These are phyloP conservation scores for Prionace glauca DNA, from an alignment of 2,797 vertebrate genomes.

Conservation along the genomic window DNA sequence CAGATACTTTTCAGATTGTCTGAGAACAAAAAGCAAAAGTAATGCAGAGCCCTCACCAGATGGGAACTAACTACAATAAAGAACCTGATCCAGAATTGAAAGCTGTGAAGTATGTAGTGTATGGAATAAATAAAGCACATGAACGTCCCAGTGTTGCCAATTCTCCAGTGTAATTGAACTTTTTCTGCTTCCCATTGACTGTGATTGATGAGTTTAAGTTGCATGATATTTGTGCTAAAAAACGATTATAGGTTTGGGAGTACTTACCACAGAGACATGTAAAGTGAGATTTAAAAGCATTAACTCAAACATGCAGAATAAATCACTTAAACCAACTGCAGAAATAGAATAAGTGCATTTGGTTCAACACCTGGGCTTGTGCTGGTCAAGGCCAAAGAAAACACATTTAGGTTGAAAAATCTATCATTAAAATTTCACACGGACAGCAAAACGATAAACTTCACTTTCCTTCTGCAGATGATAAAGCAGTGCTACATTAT, in stretches of 20 bases:
- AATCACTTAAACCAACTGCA: not conserved
- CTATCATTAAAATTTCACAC: constrained; percentile 3
- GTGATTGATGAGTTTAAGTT: constrained; percentile 3
- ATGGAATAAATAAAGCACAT: constrained; percentile 18
- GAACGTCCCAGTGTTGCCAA: not conserved
- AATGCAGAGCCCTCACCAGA: too few relatives aligned
- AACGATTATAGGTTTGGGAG: constrained; percentile 2
- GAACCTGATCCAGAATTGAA: not conserved
- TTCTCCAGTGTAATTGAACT: not conserved
- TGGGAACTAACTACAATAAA: not conserved
- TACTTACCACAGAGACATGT: not conserved
- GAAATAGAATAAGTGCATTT: constrained; percentile 15
- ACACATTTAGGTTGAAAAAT: not conserved
- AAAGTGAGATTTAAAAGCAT: constrained; percentile 5
- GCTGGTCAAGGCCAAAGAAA: constrained; percentile 2
- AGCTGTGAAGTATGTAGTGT: not conserved
- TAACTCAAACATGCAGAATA: not conserved
- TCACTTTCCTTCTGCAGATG: too few relatives aligned
- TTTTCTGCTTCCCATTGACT: not conserved
- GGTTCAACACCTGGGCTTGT: constrained; percentile 5
- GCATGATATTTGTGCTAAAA: not conserved
- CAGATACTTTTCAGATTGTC: not conserved
- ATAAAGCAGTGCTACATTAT: not conserved
- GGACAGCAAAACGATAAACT: not conserved
- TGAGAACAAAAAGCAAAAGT: not conserved